These are phyloP conservation scores for Osmoderma eremita DNA, from an alignment of 2,888 invertebrate genomes.

Conservation along the genomic window DNA sequence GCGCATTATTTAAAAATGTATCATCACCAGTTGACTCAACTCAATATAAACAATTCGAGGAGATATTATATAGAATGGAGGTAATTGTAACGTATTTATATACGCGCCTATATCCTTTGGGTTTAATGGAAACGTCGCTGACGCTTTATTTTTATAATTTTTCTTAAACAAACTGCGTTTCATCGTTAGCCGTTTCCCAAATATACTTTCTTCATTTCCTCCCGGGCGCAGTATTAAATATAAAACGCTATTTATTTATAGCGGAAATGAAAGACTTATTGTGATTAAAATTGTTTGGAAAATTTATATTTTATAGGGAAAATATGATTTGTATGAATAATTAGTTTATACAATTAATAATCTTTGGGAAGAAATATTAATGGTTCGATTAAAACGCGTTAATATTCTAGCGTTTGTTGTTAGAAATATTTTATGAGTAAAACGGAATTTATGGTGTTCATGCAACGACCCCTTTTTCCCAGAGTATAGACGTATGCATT, in stretches of 20 bases:
- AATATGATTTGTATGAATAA: background rate
- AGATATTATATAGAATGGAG: slow-evolving; percentile 13
- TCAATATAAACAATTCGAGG: slow-evolving; percentile 5
- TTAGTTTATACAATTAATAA: slow-evolving; percentile 3
- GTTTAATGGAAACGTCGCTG: background rate
- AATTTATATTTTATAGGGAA: background rate
- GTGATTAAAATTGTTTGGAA: background rate
- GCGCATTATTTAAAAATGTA: slow-evolving; percentile 7
- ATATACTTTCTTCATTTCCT: background rate
- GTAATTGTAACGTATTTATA: slow-evolving; percentile 6
- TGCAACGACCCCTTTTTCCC: too few species aligned
- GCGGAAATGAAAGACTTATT: background rate
- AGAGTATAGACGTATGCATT: background rate
- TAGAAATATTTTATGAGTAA: too few species aligned
- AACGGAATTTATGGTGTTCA: too few species aligned
- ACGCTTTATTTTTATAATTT: slow-evolving; percentile 8
- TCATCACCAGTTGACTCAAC: slow-evolving; percentile 21
- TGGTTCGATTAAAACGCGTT: slow-evolving; percentile 1
- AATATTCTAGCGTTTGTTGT: too few species aligned
- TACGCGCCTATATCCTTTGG: slow-evolving; percentile 8
- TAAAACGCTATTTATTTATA: slow-evolving; percentile 10
- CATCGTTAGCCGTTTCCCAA: slow-evolving; percentile 16
- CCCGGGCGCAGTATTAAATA: background rate
- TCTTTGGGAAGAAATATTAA: background rate
- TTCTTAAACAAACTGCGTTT: slow-evolving; percentile 1